Evolutionary conservation across 2,113 vertebrate species (phyloP).

Genomic region (Agapornis roseicollis): DNA sequence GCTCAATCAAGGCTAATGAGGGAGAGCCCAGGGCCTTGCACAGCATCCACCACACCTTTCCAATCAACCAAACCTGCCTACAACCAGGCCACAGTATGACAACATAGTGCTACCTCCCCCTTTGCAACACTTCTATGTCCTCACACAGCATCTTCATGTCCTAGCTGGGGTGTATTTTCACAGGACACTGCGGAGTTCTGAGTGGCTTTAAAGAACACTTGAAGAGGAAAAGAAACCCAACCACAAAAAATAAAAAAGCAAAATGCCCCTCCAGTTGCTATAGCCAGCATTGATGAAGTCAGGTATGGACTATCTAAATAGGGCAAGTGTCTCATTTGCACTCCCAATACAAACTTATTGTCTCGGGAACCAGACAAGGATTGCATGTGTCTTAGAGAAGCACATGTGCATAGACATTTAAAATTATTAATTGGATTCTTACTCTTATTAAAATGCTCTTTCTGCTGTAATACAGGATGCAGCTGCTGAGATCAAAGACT

Average conservation of each 20-base stretch:
- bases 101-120: too few species aligned
- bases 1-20: background rate
- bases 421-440: background rate
- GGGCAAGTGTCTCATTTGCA: background rate
- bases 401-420: background rate
- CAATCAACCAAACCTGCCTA: background rate
- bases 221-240: background rate
- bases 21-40: background rate
- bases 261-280: background rate
- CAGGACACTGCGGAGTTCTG: too few species aligned
- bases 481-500: conserved; percentile 23
- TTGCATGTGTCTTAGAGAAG: background rate
- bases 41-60: background rate
- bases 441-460: background rate
- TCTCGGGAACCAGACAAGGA: background rate
- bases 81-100: background rate
- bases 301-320: background rate
- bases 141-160: background rate
- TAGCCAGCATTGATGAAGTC: background rate
- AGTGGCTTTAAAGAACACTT: background rate
- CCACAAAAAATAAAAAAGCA: background rate
- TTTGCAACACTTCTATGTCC: background rate
- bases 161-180: background rate
- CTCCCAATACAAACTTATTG: background rate
- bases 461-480: background rate